Evolutionary conservation across 2,797 vertebrate genomes (phyloP).

Genomic region (Danionella dracula): DNA sequence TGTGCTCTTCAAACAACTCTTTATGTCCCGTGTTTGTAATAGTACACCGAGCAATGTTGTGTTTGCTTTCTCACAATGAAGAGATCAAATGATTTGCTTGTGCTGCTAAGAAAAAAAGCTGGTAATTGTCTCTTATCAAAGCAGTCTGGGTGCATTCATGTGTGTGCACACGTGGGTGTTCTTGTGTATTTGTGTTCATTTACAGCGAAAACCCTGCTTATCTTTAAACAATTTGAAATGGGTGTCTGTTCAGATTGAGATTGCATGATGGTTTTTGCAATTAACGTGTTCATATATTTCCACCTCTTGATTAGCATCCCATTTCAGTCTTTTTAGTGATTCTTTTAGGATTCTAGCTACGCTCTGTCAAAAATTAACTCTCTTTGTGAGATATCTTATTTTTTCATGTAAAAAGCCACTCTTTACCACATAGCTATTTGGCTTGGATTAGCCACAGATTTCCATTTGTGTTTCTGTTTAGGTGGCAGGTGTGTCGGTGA

Average conservation of each 20-base stretch:
- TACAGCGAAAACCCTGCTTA: conserved; percentile 49
- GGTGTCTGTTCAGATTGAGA: conserved; percentile 66
- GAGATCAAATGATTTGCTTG: conserved; percentile 65
- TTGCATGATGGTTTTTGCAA: conserved; percentile 60
- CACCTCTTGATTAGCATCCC: conserved; percentile 38
- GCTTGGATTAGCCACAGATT: conserved; percentile 19
- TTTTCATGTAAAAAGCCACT: not conserved
- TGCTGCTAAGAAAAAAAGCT: conserved; percentile 57
- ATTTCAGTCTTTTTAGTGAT: too few species aligned
- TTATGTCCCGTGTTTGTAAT: conserved; percentile 27
- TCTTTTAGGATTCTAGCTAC: conserved; percentile 38
- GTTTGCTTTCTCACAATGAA: conserved; percentile 60
- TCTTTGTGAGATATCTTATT: not conserved
- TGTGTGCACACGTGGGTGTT: conserved; percentile 36
- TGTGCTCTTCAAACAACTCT: conserved; percentile 5
- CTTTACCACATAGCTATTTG: not conserved
- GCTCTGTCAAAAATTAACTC: not conserved
- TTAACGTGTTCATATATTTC: conserved; percentile 58
- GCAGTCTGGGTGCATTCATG: conserved; percentile 41
- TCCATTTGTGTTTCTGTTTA: conserved; percentile 49
- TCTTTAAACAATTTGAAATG: conserved; percentile 62
- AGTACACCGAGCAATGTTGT: conserved; percentile 35
- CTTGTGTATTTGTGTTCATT: conserved; percentile 8
- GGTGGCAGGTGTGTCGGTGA: conserved; percentile 51
- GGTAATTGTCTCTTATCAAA: conserved; percentile 67